Percentiles rank a stretch among this genome's conserved stretches.
Evolutionary conservation across 2,797 vertebrate species (phyloP).

Genomic region (Falco rusticolus): DNA sequence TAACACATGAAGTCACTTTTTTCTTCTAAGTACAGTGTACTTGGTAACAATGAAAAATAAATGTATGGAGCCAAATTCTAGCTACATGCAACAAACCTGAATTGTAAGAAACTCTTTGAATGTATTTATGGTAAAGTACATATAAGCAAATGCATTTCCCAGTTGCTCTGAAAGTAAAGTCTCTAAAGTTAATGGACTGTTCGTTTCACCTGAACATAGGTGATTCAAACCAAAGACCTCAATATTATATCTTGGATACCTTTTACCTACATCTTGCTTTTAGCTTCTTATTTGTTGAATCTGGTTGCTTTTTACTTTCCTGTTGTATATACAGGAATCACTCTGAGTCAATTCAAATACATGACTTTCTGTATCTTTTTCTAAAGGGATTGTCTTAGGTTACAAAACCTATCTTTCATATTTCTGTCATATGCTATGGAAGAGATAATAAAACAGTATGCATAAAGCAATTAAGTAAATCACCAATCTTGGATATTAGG

Average conservation of each 20-base stretch:
- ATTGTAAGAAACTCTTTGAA: background rate
- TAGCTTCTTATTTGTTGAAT: background rate
- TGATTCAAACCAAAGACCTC: background rate
- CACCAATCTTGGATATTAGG: background rate
- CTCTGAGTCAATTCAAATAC: background rate
- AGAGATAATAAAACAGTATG: background rate
- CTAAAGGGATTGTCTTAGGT: background rate
- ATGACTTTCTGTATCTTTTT: background rate
- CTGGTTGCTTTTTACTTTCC: background rate
- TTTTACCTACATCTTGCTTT: background rate
- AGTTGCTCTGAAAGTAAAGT: background rate
- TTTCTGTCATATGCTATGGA: background rate
- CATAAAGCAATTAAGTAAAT: background rate
- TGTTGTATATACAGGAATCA: background rate
- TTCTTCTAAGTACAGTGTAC: background rate
- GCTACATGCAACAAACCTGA: background rate
- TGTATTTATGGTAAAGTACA: background rate
- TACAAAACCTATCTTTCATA: background rate
- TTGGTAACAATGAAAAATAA: background rate
- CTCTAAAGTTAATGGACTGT: background rate
- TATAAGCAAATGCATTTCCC: background rate
- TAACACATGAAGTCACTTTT: no score
- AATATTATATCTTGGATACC: background rate
- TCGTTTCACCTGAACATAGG: background rate
- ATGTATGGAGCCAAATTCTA: background rate